Conservation (phyloP, 1,140 invertebrate species). For the Drosophila virilis region DNA sequence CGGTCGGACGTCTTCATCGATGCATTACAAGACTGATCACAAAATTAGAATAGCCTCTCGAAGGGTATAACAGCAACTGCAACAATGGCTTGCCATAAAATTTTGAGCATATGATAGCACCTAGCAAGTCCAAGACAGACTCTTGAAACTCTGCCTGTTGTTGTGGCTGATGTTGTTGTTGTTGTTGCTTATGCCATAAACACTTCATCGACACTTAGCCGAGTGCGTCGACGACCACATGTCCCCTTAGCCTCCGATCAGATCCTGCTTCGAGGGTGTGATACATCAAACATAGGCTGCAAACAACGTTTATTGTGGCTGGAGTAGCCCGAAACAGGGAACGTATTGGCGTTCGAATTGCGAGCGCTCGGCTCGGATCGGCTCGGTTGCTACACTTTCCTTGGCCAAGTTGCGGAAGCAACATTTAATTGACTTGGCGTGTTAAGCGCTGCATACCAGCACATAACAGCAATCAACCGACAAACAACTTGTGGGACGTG, state of each 20-base stretch:
- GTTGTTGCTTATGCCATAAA: conserved; percentile 61
- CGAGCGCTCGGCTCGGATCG: background rate
- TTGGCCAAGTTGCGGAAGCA: conserved; percentile 72
- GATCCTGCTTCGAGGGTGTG: conserved; percentile 24
- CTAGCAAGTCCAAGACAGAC: conserved; percentile 26
- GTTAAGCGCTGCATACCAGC: conserved; percentile 75
- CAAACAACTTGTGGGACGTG: conserved; percentile 70
- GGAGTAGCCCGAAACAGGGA: conserved; percentile 4
- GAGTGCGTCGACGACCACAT: conserved; percentile 27
- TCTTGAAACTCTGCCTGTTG: conserved; percentile 13
- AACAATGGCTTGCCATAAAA: conserved; percentile 28
- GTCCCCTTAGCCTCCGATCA: conserved; percentile 2
- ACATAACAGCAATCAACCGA: conserved; percentile 73
- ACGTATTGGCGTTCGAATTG: conserved; percentile 1
- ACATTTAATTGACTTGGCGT: conserved; percentile 83
- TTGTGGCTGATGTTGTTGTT: background rate
- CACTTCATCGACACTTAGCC: conserved; percentile 71
- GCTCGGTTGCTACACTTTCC: conserved; percentile 58
- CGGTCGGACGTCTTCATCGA: no score
- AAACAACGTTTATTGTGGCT: conserved; percentile 47
- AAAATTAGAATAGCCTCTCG: no score
- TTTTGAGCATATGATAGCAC: conserved; percentile 27
- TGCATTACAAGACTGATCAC: no score
- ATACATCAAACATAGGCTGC: conserved; percentile 64
- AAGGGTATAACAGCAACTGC: conserved; percentile 9